Conservation (phyloP, 2,888 invertebrate genomes). For the Rhingia campestris region DNA sequence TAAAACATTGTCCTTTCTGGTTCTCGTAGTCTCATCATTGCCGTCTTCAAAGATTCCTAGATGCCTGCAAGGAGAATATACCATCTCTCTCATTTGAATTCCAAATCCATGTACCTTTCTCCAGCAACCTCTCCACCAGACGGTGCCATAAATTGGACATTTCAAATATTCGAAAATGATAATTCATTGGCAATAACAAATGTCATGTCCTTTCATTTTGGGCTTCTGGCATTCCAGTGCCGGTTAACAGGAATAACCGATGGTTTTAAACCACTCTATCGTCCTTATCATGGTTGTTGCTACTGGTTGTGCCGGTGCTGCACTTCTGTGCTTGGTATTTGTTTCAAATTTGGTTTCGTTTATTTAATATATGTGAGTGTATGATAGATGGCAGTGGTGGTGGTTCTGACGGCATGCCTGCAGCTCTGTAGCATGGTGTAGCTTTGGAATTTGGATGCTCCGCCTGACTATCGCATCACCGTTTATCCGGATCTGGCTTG, state of each 20-base stretch:
- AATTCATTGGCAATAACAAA: slow-evolving; percentile 52
- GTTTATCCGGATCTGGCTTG: slow-evolving; percentile 24
- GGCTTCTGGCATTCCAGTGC: slow-evolving; percentile 22
- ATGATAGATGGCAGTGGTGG: slow-evolving; percentile 25
- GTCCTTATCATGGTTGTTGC: not conserved
- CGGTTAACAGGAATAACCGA: slow-evolving; percentile 16
- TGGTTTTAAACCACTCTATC: slow-evolving; percentile 2
- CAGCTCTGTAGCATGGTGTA: not conserved
- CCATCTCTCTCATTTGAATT: not conserved
- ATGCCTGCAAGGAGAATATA: not conserved
- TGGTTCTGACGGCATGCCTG: slow-evolving; percentile 27
- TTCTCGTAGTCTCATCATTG: not conserved
- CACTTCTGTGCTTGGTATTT: slow-evolving; percentile 20
- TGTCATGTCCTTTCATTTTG: slow-evolving; percentile 34
- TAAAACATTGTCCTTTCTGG: slow-evolving; percentile 6
- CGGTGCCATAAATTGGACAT: slow-evolving; percentile 18
- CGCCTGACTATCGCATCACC: slow-evolving; percentile 23
- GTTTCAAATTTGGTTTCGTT: slow-evolving; percentile 34
- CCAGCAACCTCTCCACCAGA: not conserved
- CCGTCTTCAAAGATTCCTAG: not conserved
- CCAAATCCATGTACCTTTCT: not conserved
- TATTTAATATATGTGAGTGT: slow-evolving; percentile 24
- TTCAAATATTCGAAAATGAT: slow-evolving; percentile 44
- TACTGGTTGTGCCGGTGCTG: not conserved
- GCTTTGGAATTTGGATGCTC: slow-evolving; percentile 13